These are phyloP conservation scores for Probaryconus sp. DNA, from an alignment of 1,140 invertebrate species.

Conservation along the genomic window DNA sequence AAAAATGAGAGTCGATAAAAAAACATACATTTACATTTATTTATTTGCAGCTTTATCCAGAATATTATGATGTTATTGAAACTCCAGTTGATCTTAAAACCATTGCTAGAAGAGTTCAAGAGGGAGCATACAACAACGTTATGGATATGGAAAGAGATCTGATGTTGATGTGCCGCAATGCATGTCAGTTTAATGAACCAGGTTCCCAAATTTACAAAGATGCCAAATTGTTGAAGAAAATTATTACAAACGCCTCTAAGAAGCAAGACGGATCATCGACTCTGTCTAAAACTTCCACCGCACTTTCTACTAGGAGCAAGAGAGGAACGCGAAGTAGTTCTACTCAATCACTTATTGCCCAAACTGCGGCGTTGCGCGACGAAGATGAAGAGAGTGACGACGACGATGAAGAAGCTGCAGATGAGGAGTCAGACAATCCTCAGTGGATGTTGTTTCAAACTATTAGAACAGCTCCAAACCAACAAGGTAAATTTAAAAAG, in stretches of 20 bases:
- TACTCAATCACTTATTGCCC: constrained; percentile 76
- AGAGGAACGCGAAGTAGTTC: constrained; percentile 76
- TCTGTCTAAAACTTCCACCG: constrained; percentile 68
- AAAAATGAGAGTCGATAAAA: too few species aligned
- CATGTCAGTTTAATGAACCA: constrained; percentile 97
- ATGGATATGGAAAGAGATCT: constrained; percentile 94
- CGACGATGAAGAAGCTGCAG: constrained; percentile 82
- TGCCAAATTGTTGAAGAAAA: constrained; percentile 92
- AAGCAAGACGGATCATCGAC: constrained; percentile 71
- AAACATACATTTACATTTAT: too few species aligned
- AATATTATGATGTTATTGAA: constrained; percentile 97
- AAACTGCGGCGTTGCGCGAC: constrained; percentile 77
- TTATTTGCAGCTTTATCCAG: constrained; percentile 88
- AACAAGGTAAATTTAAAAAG: constrained; percentile 79
- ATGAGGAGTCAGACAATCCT: constrained; percentile 84
- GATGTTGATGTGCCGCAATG: constrained; percentile 94
- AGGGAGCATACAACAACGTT: constrained; percentile 86
- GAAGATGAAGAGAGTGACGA: constrained; percentile 82
- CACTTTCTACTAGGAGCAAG: constrained; percentile 78
- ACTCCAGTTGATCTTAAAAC: constrained; percentile 96
- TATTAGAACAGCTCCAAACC: constrained; percentile 84
- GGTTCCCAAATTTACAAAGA: constrained; percentile 98
- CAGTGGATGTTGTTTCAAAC: constrained; percentile 89
- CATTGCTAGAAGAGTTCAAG: constrained; percentile 95
- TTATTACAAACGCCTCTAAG: constrained; percentile 78